Evolutionary conservation across 2,888 invertebrate genomes (phyloP).

Genomic region (Alloplasta piceator): DNA sequence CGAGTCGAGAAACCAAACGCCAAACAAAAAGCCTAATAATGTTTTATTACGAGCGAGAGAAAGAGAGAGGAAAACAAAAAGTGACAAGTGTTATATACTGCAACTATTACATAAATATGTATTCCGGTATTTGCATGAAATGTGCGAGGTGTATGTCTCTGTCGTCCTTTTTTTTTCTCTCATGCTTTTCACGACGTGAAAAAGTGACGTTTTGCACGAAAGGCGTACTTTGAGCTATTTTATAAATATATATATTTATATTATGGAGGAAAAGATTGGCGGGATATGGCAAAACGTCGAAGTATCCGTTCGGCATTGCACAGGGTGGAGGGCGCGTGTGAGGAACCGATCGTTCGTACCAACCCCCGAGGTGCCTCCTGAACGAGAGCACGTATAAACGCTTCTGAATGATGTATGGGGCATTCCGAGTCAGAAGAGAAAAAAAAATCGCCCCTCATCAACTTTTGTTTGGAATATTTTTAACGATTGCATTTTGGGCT

Average conservation of each 20-base stretch:
- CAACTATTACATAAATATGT: background rate
- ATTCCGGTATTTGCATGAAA: slow-evolving; percentile 15
- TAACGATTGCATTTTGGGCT: too few species aligned
- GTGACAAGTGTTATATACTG: slow-evolving; percentile 8
- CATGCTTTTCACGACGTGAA: slow-evolving; percentile 52
- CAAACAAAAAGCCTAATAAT: slow-evolving; percentile 26
- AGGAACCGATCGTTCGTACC: slow-evolving; percentile 66
- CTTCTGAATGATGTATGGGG: background rate
- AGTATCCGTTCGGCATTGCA: slow-evolving; percentile 53
- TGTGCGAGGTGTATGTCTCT: slow-evolving; percentile 2
- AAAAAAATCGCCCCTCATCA: too few species aligned
- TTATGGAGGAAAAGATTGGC: background rate
- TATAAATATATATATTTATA: slow-evolving; percentile 9
- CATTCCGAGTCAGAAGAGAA: too few species aligned
- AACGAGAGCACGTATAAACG: slow-evolving; percentile 29
- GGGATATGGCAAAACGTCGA: slow-evolving; percentile 42
- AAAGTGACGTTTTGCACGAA: slow-evolving; percentile 58
- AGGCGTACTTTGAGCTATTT: slow-evolving; percentile 55
- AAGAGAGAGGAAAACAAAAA: slow-evolving; percentile 16
- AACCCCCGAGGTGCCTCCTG: slow-evolving; percentile 60
- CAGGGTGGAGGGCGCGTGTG: slow-evolving; percentile 55
- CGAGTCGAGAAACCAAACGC: slow-evolving; percentile 1
- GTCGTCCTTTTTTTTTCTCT: slow-evolving; percentile 22
- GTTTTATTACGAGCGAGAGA: slow-evolving; percentile 41
- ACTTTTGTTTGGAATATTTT: too few species aligned